phyloP scores from a whole-genome alignment of 2,797 vertebrate genomes.

The Micrastur ruficollis region DNA sequence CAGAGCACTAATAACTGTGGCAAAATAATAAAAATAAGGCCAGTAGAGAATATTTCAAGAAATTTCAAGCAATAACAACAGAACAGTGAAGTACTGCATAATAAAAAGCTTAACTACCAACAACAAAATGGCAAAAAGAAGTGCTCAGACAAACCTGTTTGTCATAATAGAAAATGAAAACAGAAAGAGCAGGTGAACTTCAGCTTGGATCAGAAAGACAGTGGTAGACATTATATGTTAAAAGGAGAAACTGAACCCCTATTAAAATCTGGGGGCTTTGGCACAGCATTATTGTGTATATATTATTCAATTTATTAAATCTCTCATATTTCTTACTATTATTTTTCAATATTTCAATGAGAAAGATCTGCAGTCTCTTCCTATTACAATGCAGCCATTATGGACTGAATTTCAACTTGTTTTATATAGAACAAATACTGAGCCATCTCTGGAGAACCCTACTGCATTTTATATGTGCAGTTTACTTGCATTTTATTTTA shows the following conservation, averaged over 20 bases:
- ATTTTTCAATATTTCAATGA: neutral
- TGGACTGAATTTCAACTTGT: slow-evolving; percentile 64
- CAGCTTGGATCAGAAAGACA: neutral
- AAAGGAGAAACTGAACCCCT: neutral
- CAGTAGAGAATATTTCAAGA: neutral
- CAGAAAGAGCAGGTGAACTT: neutral
- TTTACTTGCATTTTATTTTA: slow-evolving; percentile 82
- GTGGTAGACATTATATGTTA: neutral
- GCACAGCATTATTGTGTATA: neutral
- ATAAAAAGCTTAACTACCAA: slow-evolving; percentile 36
- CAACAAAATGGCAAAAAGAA: neutral
- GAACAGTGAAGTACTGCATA: neutral
- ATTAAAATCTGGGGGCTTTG: neutral
- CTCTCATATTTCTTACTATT: neutral
- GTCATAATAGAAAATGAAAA: neutral
- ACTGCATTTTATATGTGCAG: slow-evolving; percentile 71
- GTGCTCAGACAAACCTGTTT: neutral
- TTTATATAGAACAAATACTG: slow-evolving; percentile 32
- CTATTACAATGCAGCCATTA: slow-evolving; percentile 56
- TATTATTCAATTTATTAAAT: neutral
- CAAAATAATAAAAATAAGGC: neutral
- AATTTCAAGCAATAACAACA: slow-evolving; percentile 6
- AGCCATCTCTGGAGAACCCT: slow-evolving; percentile 79
- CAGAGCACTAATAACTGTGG: neutral
- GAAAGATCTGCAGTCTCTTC: neutral